Conservation (phyloP, 2,797 vertebrate species). For the Lepilemur septentrionalis region DNA sequence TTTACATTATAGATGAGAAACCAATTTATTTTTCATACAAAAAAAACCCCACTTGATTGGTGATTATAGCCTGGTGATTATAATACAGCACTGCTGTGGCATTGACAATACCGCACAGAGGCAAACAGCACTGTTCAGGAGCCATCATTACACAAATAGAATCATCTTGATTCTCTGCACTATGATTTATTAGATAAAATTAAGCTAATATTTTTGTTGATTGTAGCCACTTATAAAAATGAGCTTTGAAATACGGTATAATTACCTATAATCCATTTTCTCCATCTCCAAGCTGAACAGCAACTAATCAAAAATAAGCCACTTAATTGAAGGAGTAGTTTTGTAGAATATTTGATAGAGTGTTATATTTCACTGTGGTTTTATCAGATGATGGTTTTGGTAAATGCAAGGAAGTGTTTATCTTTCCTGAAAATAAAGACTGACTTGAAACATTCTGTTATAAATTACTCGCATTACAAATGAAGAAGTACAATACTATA, state of each 20-base stretch:
- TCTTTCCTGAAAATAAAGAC: not conserved
- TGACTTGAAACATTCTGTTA: not conserved
- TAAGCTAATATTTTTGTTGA: constrained; percentile 44
- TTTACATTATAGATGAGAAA: not conserved
- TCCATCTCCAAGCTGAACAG: constrained; percentile 42
- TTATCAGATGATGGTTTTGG: not conserved
- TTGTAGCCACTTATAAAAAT: constrained; percentile 23
- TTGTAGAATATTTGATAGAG: not conserved
- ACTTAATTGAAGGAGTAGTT: constrained; percentile 30
- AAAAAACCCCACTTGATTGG: not conserved
- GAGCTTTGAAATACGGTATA: constrained; percentile 18
- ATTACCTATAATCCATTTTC: constrained; percentile 18
- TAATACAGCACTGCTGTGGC: not conserved
- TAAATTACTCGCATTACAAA: not conserved
- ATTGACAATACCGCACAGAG: not conserved
- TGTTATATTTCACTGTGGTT: not conserved
- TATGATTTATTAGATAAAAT: constrained; percentile 41
- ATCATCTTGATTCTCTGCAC: constrained; percentile 11
- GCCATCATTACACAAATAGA: not conserved
- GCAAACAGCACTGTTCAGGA: not conserved
- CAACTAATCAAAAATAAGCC: constrained; percentile 20
- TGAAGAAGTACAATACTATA: not conserved
- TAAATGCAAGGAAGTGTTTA: not conserved
- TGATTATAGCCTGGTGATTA: not conserved
- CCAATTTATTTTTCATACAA: not conserved